These are phyloP conservation scores for Drosophila tristis DNA, from an alignment of 1,140 invertebrate genomes.

Conservation along the genomic window DNA sequence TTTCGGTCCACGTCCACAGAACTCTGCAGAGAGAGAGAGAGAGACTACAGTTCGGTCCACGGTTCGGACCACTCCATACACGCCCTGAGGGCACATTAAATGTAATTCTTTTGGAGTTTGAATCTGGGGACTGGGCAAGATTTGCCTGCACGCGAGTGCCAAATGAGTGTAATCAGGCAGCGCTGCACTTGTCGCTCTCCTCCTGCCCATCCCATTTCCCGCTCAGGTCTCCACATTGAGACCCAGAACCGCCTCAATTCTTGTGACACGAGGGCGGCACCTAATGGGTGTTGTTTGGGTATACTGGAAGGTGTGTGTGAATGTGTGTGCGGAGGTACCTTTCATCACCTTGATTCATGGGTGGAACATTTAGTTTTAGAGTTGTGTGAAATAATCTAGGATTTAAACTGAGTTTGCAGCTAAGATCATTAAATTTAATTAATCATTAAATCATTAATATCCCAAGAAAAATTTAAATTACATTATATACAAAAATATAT, in stretches of 20 bases:
- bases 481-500: too few relatives aligned
- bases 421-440: too few relatives aligned
- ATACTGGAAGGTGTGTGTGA: background rate
- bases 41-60: background rate
- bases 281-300: constrained; percentile 22
- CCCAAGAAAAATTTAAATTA: too few relatives aligned
- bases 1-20: constrained; percentile 54
- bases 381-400: too few relatives aligned
- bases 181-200: constrained; percentile 39
- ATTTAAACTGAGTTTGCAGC: too few relatives aligned
- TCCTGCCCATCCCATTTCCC: constrained; percentile 1
- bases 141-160: constrained; percentile 39
- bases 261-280: constrained; percentile 34
- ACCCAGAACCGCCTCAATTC: constrained; percentile 39
- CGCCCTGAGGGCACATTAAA: constrained; percentile 47
- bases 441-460: too few relatives aligned
- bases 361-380: too few relatives aligned
- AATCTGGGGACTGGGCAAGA: constrained; percentile 10
- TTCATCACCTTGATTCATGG: too few relatives aligned
- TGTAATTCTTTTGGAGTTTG: constrained; percentile 50
- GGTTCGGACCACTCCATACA: constrained; percentile 3
- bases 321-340: background rate
- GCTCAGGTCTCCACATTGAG: constrained; percentile 16
- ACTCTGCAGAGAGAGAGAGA: background rate
- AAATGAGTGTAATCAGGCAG: constrained; percentile 66